phyloP scores from a whole-genome alignment of 2,888 invertebrate species.

The Nephrotoma flavescens region DNA sequence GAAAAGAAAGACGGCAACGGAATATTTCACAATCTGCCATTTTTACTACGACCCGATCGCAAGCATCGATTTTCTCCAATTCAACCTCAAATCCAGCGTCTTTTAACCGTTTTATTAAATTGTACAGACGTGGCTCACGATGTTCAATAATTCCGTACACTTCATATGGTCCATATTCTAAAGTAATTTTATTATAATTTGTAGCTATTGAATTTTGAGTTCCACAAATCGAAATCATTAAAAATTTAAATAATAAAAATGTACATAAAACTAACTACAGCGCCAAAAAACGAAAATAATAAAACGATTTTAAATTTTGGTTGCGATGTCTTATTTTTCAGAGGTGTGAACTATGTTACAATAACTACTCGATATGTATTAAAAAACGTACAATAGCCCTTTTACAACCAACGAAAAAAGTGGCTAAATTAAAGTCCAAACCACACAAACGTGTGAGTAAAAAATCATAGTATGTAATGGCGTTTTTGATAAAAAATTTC shows the following conservation, averaged over 20 bases:
- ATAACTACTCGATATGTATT: too few relatives aligned
- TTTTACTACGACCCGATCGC: constrained; percentile 8
- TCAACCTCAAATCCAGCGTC: constrained; percentile 5
- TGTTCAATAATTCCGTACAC: constrained; percentile 5
- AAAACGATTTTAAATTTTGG: neutral
- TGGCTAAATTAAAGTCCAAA: too few relatives aligned
- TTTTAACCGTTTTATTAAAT: neutral
- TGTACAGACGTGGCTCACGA: constrained; percentile 7
- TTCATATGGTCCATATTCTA: constrained; percentile 10
- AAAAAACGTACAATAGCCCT: too few relatives aligned
- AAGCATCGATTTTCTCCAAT: constrained; percentile 6
- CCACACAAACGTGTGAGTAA: too few relatives aligned
- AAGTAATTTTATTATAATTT: constrained; percentile 6
- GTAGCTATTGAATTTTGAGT: neutral
- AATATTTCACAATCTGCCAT: constrained; percentile 6
- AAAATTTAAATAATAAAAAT: constrained; percentile 1
- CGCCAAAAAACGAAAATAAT: neutral
- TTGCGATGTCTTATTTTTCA: neutral
- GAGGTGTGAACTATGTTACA: neutral
- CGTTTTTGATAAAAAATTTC: too few relatives aligned
- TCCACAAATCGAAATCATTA: neutral
- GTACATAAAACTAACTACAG: neutral
- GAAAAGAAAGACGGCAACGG: constrained; percentile 9
- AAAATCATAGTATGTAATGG: too few relatives aligned
- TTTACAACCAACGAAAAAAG: too few relatives aligned